phyloP scores from a whole-genome alignment of 2,888 invertebrate species.

The Phaedon cochleariae region DNA sequence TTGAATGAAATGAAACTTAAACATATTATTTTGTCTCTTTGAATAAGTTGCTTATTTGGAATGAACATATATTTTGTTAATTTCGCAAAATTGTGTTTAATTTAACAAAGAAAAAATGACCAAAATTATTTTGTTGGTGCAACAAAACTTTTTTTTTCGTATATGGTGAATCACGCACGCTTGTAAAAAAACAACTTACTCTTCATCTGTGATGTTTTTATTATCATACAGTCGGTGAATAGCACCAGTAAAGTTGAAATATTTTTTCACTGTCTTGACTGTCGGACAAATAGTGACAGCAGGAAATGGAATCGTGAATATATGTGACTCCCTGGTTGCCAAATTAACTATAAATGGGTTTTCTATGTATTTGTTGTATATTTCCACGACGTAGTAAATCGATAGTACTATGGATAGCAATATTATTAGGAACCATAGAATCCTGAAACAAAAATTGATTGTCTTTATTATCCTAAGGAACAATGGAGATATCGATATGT shows the following conservation, averaged over 20 bases:
- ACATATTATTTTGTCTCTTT: too few relatives aligned
- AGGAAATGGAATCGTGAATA: slow-evolving; percentile 66
- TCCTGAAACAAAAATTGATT: slow-evolving; percentile 13
- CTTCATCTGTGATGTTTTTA: slow-evolving; percentile 61
- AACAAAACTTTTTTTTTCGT: too few relatives aligned
- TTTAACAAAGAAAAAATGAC: too few relatives aligned
- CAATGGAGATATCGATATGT: too few relatives aligned
- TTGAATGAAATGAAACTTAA: too few relatives aligned
- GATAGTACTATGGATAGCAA: slow-evolving; percentile 21
- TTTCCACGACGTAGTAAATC: slow-evolving; percentile 46
- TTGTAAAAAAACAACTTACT: slow-evolving; percentile 60
- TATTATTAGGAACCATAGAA: slow-evolving; percentile 24
- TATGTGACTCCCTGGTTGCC: slow-evolving; percentile 74
- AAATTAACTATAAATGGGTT: slow-evolving; percentile 80
- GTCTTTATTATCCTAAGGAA: too few relatives aligned
- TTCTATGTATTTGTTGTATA: slow-evolving; percentile 75
- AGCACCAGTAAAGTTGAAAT: slow-evolving; percentile 71
- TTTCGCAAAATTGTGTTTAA: too few relatives aligned
- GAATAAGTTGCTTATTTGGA: too few relatives aligned
- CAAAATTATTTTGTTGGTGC: too few relatives aligned
- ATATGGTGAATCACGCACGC: too few relatives aligned
- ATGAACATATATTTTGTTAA: too few relatives aligned
- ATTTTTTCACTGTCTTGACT: slow-evolving; percentile 59
- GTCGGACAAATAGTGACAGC: slow-evolving; percentile 56
- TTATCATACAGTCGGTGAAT: slow-evolving; percentile 56